Conservation (phyloP, 2,888 invertebrate species). For the Agonopterix alstromeriana region DNA sequence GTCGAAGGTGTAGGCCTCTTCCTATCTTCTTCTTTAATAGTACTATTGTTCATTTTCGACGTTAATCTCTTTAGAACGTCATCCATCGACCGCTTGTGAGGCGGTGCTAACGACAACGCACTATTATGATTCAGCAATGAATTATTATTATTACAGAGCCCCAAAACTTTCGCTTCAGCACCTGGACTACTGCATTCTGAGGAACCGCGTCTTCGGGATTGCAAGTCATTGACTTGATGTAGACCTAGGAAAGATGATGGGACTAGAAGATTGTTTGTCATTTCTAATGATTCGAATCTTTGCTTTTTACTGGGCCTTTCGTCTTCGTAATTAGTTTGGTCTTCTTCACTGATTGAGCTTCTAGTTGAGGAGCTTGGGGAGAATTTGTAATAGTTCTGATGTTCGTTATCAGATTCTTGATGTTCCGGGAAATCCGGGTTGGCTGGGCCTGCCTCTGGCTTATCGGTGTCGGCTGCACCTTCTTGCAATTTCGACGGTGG, state of each 20-base stretch:
- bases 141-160: slow-evolving; percentile 80
- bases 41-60: slow-evolving; percentile 89
- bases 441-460: slow-evolving; percentile 70
- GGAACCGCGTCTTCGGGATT: slow-evolving; percentile 70
- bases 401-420: slow-evolving; percentile 60
- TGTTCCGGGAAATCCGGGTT: slow-evolving; percentile 62
- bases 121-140: slow-evolving; percentile 80
- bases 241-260: slow-evolving; percentile 72
- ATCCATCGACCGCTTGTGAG: slow-evolving; percentile 90
- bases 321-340: slow-evolving; percentile 75
- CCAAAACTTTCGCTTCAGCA: slow-evolving; percentile 80
- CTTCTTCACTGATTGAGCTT: slow-evolving; percentile 77
- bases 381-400: slow-evolving; percentile 62
- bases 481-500: slow-evolving; percentile 96
- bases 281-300: slow-evolving; percentile 78
- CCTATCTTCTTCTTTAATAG: slow-evolving; percentile 83
- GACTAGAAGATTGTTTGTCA: slow-evolving; percentile 78
- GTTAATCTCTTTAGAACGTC: slow-evolving; percentile 92
- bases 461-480: slow-evolving; percentile 73
- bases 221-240: slow-evolving; percentile 75
- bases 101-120: slow-evolving; percentile 64
- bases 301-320: slow-evolving; percentile 79
- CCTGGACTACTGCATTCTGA: slow-evolving; percentile 86
- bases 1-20: slow-evolving; percentile 83
- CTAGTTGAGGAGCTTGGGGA: slow-evolving; percentile 67